phyloP scores from a whole-genome alignment of 2,888 invertebrate species.

The Dromius quadrimaculatus region DNA sequence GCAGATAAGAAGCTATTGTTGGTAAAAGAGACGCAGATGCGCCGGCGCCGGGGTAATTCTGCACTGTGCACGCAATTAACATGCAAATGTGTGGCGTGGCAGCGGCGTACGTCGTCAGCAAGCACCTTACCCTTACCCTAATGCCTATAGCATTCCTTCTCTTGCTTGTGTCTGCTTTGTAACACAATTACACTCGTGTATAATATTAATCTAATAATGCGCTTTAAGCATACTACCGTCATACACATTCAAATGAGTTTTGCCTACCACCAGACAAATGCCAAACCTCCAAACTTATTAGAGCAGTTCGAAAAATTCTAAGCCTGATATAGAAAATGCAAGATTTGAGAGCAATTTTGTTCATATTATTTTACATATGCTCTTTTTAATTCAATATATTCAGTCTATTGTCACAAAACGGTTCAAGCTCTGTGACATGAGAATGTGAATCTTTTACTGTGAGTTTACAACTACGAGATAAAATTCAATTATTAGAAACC shows the following conservation, averaged over 20 bases:
- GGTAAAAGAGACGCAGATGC: slow-evolving; percentile 55
- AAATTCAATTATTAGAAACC: too few relatives aligned
- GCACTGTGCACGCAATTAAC: slow-evolving; percentile 59
- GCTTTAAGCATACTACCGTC: slow-evolving; percentile 50
- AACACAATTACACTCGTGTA: slow-evolving; percentile 52
- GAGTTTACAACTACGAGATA: too few relatives aligned
- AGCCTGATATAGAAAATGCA: too few relatives aligned
- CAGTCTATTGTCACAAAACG: too few relatives aligned
- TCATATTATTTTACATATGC: background rate
- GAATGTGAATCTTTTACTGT: too few relatives aligned
- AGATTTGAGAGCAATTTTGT: too few relatives aligned
- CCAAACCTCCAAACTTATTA: slow-evolving; percentile 31
- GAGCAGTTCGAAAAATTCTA: too few relatives aligned
- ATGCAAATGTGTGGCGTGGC: slow-evolving; percentile 59
- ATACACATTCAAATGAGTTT: slow-evolving; percentile 52
- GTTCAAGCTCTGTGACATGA: too few relatives aligned
- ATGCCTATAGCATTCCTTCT: slow-evolving; percentile 19
- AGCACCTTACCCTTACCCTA: slow-evolving; percentile 4
- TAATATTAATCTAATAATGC: slow-evolving; percentile 52
- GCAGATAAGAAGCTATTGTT: slow-evolving; percentile 54
- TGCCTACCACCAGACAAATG: slow-evolving; percentile 32
- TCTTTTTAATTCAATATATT: background rate
- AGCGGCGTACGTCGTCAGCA: slow-evolving; percentile 24
- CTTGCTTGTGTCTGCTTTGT: slow-evolving; percentile 44
- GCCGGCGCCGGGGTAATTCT: slow-evolving; percentile 43